Conservation (phyloP, 2,113 vertebrate genomes). For the Phoenicopterus ruber region DNA sequence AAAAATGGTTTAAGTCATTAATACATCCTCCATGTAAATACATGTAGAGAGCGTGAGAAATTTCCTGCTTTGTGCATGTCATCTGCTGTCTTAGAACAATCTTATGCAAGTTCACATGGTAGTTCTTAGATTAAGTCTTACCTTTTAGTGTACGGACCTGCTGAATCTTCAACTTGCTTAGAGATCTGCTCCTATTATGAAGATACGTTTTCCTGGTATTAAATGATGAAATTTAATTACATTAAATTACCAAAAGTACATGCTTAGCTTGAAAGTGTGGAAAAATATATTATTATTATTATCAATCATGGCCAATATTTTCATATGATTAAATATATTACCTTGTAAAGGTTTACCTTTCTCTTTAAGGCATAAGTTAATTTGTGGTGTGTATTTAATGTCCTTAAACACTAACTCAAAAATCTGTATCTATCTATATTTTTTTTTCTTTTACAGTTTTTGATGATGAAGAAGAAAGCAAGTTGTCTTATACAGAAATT, state of each 20-base stretch:
- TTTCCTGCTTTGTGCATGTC: background rate
- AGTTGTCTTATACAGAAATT: constrained; percentile 95
- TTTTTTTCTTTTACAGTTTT: constrained; percentile 78
- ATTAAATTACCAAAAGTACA: background rate
- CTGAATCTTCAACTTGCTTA: background rate
- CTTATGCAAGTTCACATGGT: background rate
- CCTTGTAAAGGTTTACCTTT: background rate
- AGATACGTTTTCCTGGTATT: background rate
- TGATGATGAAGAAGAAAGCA: constrained; percentile 97
- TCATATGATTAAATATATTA: background rate
- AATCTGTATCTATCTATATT: background rate
- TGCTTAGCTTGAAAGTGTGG: background rate
- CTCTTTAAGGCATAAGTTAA: background rate
- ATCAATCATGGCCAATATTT: background rate
- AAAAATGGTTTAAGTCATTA: background rate
- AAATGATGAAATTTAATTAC: background rate
- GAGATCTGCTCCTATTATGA: background rate
- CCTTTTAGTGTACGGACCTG: background rate
- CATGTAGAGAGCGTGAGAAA: background rate
- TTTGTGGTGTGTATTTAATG: background rate
- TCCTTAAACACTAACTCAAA: background rate
- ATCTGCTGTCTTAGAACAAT: background rate
- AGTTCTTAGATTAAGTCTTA: background rate
- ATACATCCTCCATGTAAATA: background rate
- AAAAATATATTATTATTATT: background rate